These are phyloP conservation scores for Protobothrops flavoviridis DNA, from an alignment of 2,113 vertebrate genomes.

Conservation along the genomic window DNA sequence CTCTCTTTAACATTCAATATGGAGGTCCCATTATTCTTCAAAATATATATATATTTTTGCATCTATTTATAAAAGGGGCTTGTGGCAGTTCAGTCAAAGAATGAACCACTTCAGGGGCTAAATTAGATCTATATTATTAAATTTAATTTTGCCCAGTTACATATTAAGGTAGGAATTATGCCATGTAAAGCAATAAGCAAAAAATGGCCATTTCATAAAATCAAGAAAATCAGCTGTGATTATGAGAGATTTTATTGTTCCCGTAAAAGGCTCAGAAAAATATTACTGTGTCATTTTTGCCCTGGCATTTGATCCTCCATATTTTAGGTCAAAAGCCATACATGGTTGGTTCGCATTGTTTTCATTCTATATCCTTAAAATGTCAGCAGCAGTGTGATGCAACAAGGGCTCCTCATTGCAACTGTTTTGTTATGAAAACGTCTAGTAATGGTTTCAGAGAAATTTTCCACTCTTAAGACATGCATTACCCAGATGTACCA, in stretches of 20 bases:
- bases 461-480: background rate
- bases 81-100: background rate
- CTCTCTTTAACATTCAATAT: background rate
- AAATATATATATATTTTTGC: background rate
- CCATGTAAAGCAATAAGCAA: background rate
- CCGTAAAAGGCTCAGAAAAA: background rate
- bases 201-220: background rate
- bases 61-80: background rate
- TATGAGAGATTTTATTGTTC: background rate
- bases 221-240: background rate
- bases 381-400: background rate
- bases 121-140: background rate
- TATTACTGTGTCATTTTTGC: background rate
- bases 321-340: background rate
- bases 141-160: background rate
- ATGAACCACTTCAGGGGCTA: background rate
- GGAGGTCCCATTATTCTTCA: background rate
- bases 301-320: background rate
- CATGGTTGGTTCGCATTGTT: background rate
- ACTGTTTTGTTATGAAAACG: background rate
- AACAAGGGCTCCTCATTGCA: background rate
- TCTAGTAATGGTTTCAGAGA: background rate
- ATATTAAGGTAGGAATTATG: background rate
- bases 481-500: constrained; percentile 25
- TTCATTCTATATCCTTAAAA: background rate